Conservation (phyloP, 2,113 vertebrate genomes). For the Oncorhynchus keta region DNA sequence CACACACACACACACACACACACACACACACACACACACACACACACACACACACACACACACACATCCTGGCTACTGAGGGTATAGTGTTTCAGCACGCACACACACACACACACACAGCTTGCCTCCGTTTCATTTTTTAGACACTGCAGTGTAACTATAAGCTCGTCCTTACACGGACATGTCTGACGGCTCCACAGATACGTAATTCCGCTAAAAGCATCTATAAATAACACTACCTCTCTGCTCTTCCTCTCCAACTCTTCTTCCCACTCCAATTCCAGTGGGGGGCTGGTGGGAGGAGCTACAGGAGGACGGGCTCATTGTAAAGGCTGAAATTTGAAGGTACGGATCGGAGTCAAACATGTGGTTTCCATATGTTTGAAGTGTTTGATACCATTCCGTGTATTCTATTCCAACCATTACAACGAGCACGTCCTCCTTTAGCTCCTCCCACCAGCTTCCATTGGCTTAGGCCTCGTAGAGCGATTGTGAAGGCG, state of each 20-base stretch:
- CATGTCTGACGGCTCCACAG: background rate
- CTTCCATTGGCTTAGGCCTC: too few species aligned
- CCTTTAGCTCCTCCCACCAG: too few species aligned
- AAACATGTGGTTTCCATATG: background rate
- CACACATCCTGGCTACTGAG: slow-evolving; percentile 4
- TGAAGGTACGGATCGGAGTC: too few species aligned
- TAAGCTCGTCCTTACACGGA: slow-evolving; percentile 10
- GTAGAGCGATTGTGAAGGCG: too few species aligned
- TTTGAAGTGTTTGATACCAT: too few species aligned
- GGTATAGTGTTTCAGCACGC: background rate
- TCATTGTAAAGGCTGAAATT: too few species aligned
- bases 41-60: background rate
- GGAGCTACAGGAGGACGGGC: too few species aligned
- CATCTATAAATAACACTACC: slow-evolving; percentile 21
- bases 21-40: slow-evolving; percentile 3
- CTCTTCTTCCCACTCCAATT: too few species aligned
- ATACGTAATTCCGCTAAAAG: slow-evolving; percentile 42
- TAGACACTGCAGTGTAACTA: background rate
- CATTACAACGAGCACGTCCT: too few species aligned
- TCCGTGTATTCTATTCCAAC: too few species aligned
- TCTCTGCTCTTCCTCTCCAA: too few species aligned
- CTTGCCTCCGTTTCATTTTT: background rate
- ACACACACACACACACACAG: background rate
- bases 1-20: background rate
- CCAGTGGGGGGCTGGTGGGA: too few species aligned